Evolutionary conservation across 2,888 invertebrate species (phyloP), one percentile per base, ranked within the genome.

Genomic region (Euplagia quadripunctaria): DNA sequence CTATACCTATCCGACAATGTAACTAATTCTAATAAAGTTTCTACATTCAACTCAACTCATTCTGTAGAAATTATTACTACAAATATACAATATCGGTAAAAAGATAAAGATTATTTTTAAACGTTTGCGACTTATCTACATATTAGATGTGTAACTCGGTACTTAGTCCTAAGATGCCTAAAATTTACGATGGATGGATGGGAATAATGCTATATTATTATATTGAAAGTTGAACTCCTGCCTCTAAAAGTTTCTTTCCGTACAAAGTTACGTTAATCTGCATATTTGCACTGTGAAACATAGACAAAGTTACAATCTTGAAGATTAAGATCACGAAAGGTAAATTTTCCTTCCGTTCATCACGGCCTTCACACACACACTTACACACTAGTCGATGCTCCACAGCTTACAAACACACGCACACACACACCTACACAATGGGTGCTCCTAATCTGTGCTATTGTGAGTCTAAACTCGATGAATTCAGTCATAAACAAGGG

Each of bases 401-500:
- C 31, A 51, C 66, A 20, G 20, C 20, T 64, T 31, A 46, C 8
- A 66, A n/a, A 52, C n/a, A 52, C 42, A 12, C 17, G 17, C n/a
- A 67, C 8, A 41, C 51, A 17, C 31, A 31, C 14, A 42, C n/a
- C 41, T 42, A n/a, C 41, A 31, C 41, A 43, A 67, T 63, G 67
- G 79, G 16, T 46, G 68, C 41, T 41, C 64, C 71, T 70, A 84
- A 80, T 81, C 77, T 79, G 46, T n/a, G 68, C 68, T 64, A 77
- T 79, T 80, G 76, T 82, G 51, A 69, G 65, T n/a, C 63, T 67
- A 64, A 78, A 75, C 80, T 72, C 68, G 42, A 70, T 68, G 69
- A 68, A 79, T 77, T 79, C 68, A 65, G 41, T 70, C 67, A 72
- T 79, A 70, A 72, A 73, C 58, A 64, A 72, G 61, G 51, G n/a